Evolutionary conservation across 2,888 invertebrate genomes (phyloP).

Genomic region (Coronaproctus castanopsis): DNA sequence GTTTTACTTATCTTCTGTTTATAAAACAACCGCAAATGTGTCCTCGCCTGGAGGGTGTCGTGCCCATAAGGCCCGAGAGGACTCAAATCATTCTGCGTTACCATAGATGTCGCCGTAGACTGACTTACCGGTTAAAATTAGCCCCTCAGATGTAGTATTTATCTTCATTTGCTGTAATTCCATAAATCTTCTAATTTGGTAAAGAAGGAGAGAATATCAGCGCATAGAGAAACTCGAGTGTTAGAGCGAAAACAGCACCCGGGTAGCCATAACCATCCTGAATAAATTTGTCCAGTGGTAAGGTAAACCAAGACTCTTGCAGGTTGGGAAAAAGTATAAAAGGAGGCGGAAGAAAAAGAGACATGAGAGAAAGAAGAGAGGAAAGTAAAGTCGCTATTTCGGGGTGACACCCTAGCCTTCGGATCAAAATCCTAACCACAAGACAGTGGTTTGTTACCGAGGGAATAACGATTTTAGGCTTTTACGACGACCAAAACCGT

Average conservation of each 20-base stretch:
- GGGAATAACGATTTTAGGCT: neutral
- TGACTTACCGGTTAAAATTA: neutral
- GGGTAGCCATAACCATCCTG: neutral
- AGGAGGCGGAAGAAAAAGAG: neutral
- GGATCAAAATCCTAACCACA: neutral
- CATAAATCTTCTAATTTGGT: neutral
- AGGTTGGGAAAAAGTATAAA: neutral
- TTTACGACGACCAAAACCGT: neutral
- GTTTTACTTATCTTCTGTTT: no score
- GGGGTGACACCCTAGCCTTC: neutral
- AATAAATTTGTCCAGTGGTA: neutral
- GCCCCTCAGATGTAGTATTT: neutral
- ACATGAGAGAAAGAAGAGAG: neutral
- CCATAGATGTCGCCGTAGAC: neutral
- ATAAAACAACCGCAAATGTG: neutral
- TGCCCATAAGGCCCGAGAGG: neutral
- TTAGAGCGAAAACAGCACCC: no score
- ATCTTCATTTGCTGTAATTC: neutral
- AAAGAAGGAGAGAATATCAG: neutral
- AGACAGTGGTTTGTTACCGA: neutral
- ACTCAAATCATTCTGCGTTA: neutral
- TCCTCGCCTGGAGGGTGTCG: neutral
- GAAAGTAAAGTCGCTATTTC: neutral
- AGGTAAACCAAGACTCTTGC: neutral
- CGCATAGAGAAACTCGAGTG: neutral